These are phyloP conservation scores for Nymphalis io DNA, from an alignment of 1,140 invertebrate genomes.

Conservation along the genomic window DNA sequence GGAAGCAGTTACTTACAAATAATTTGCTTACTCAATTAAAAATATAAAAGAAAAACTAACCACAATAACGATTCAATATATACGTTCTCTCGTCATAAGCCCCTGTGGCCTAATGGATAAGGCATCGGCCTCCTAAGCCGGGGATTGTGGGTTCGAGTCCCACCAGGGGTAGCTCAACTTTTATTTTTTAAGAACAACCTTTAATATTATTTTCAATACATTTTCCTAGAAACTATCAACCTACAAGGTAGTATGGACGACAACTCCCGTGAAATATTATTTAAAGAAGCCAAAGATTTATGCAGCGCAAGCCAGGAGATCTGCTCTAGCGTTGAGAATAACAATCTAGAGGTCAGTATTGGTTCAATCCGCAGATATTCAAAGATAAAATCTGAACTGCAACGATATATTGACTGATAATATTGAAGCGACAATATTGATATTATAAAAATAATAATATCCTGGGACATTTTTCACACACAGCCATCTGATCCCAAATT, in stretches of 20 bases:
- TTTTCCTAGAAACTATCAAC: slow-evolving; percentile 33
- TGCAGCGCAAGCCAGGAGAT: slow-evolving; percentile 36
- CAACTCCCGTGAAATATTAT: slow-evolving; percentile 29
- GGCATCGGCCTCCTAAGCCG: too few species aligned
- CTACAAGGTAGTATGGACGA: slow-evolving; percentile 36
- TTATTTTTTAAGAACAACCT: neutral
- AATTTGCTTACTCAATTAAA: too few species aligned
- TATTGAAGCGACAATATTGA: too few species aligned
- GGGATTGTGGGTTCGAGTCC: too few species aligned
- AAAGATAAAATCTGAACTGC: too few species aligned
- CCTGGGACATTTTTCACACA: too few species aligned
- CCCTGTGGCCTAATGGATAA: neutral
- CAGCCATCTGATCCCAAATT: too few species aligned
- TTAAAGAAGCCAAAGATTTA: slow-evolving; percentile 38
- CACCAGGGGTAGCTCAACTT: neutral
- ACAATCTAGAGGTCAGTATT: slow-evolving; percentile 37
- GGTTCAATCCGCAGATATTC: too few species aligned
- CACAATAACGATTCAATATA: neutral
- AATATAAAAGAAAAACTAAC: neutral
- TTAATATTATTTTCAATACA: neutral
- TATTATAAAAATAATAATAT: too few species aligned
- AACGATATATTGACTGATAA: too few species aligned
- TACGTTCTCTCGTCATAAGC: neutral
- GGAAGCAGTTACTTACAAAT: too few species aligned
- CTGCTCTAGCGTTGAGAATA: slow-evolving; percentile 38